Evolutionary conservation across 1,140 invertebrate species (phyloP).

Genomic region (Drosophila arawakana): DNA sequence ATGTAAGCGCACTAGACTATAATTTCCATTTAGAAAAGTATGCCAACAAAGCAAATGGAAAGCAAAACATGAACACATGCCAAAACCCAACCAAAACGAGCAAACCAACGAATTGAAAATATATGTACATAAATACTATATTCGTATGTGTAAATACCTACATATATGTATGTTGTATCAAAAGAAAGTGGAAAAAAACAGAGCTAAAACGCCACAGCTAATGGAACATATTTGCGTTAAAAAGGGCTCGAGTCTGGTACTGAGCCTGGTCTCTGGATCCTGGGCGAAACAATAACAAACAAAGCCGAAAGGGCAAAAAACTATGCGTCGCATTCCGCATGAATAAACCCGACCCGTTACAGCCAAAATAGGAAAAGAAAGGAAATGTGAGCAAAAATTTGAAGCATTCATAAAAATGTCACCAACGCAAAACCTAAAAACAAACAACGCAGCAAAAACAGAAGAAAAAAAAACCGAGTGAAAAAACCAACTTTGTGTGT

Average conservation of each 20-base stretch:
- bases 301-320: slow-evolving; percentile 63
- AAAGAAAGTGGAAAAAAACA: slow-evolving; percentile 28
- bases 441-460: slow-evolving; percentile 51
- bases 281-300: slow-evolving; percentile 75
- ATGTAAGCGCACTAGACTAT: slow-evolving; percentile 72
- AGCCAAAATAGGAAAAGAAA: slow-evolving; percentile 26
- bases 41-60: slow-evolving; percentile 70
- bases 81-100: slow-evolving; percentile 27
- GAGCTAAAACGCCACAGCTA: slow-evolving; percentile 74
- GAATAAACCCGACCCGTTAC: slow-evolving; percentile 51
- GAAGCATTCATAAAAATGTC: slow-evolving; percentile 79
- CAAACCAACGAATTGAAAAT: slow-evolving; percentile 39
- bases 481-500: slow-evolving; percentile 76
- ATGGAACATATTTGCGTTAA: slow-evolving; percentile 79
- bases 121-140: slow-evolving; percentile 17
- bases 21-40: slow-evolving; percentile 77
- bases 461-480: slow-evolving; percentile 8
- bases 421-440: slow-evolving; percentile 58
- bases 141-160: background rate
- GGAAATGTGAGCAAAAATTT: slow-evolving; percentile 60
- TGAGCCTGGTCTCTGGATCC: slow-evolving; percentile 25
- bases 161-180: slow-evolving; percentile 18
- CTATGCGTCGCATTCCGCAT: slow-evolving; percentile 75
- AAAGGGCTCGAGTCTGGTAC: slow-evolving; percentile 57
- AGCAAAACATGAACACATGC: slow-evolving; percentile 63